These are phyloP conservation scores for Ornithoptera priamus DNA, from an alignment of 2,888 invertebrate species.

Conservation along the genomic window DNA sequence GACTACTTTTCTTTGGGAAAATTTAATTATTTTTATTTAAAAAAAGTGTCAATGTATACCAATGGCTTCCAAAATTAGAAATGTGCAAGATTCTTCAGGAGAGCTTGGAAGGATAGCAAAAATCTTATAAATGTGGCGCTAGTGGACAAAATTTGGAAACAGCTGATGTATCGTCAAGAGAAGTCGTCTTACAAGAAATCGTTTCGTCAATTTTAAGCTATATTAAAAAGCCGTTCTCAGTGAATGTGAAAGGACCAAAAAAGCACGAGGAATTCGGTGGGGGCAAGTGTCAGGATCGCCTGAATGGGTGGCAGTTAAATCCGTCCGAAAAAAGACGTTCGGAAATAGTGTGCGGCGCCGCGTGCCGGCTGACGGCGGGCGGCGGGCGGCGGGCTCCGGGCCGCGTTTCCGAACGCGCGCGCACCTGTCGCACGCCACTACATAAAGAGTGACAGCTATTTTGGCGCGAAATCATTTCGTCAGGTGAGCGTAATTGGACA, in stretches of 20 bases:
- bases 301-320: slow-evolving; percentile 61
- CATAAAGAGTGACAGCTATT: slow-evolving; percentile 32
- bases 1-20: no score
- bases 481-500: slow-evolving; percentile 15
- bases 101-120: no score
- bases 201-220: not conserved
- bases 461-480: slow-evolving; percentile 22
- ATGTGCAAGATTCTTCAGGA: no score
- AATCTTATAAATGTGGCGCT: no score
- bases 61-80: no score
- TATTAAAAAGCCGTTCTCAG: slow-evolving; percentile 13
- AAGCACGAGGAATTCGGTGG: slow-evolving; percentile 37
- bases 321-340: slow-evolving; percentile 49
- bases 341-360: slow-evolving; percentile 45
- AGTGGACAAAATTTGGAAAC: no score
- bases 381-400: no score
- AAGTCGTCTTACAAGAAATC: no score
- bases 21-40: no score
- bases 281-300: slow-evolving; percentile 40
- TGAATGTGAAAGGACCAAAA: slow-evolving; percentile 32
- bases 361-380: slow-evolving; percentile 26
- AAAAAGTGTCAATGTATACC: no score
- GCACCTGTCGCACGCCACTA: slow-evolving; percentile 46
- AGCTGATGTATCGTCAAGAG: no score
- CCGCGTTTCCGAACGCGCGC: slow-evolving; percentile 30